phyloP scores from a whole-genome alignment of 2,888 invertebrate genomes.

The Coecobrya sp. region DNA sequence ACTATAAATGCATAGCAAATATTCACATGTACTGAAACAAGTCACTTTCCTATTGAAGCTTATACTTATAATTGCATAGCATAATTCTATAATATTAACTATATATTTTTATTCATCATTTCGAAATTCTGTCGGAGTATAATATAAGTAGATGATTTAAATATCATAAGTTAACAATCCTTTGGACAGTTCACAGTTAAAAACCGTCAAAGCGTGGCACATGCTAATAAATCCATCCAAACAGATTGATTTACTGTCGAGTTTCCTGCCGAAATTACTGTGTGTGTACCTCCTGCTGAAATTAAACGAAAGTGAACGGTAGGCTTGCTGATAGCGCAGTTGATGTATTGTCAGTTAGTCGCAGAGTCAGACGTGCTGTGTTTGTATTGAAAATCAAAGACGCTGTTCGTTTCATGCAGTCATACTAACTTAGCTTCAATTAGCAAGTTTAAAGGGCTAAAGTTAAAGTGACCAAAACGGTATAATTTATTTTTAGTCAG shows the following conservation, averaged over 20 bases:
- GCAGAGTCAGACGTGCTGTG: neutral
- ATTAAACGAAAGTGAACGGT: conserved; percentile 50
- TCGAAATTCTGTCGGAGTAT: no score
- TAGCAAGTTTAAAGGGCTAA: conserved; percentile 8
- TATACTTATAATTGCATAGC: no score
- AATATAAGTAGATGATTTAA: no score
- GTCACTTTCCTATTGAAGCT: no score
- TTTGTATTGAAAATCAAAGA: neutral
- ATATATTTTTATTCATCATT: no score
- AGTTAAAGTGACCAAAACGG: conserved; percentile 20
- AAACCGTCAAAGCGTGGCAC: neutral
- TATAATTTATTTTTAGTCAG: conserved; percentile 54
- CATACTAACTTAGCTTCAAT: neutral
- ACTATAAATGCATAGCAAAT: no score
- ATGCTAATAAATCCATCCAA: conserved; percentile 71
- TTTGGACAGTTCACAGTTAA: neutral
- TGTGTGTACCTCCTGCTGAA: conserved; percentile 70
- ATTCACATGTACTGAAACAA: no score
- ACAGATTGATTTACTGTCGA: conserved; percentile 67
- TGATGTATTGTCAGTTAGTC: neutral
- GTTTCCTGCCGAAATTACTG: no score
- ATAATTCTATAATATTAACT: no score
- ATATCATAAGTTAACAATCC: neutral
- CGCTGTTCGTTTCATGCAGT: neutral
- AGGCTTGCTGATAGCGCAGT: neutral